Evolutionary conservation across 2,113 vertebrate genomes (phyloP), one percentile per base, ranked within the genome.

Genomic region (Tachycineta bicolor): DNA sequence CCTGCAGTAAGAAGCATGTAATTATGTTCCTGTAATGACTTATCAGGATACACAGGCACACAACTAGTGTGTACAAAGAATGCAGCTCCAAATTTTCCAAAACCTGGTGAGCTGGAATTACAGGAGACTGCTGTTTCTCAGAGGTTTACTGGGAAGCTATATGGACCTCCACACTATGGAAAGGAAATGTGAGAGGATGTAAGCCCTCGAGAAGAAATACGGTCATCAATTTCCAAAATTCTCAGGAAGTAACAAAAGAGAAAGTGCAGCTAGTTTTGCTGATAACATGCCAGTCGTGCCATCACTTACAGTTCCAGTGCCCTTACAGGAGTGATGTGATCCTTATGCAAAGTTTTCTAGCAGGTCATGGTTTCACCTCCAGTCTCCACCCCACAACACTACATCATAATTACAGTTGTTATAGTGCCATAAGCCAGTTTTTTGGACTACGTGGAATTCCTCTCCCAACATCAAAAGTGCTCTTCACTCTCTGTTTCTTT

Each of bases 201-300:
- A 53, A 14, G 29, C 3, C 29, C 34, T 31, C 0, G 0, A 29
- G 24, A 91, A 75, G 19, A 68, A 50, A 12, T 11, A 68, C 6
- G 16, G 34, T 7, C 5, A 19, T 5, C 1, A 3, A 44, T 43
- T 58, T 58, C 62, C 47, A 67, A 44, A 93, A 14, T 25, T 70
- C 44, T 47, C 47, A 65, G 4, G 13, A 78, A 91, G 55, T 41
- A 68, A 49, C 9, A 41, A 77, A 77, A 60, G 9, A 25, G 28
- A 12, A 79, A 62, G 47, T 52, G 17, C 31, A 78, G 17, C 20
- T 64, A 37, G 1, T 0, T 28, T 29, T 37, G 31, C 34, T 55
- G 9, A 58, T 53, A 77, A 29, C 0, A 0, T 34, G 9, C 37
- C 43, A 59, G n/a, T 19, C 0, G 1, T 43, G 11, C 21, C 58